These are phyloP conservation scores for Oxytorus armatus DNA, from an alignment of 2,888 invertebrate genomes.

Conservation along the genomic window DNA sequence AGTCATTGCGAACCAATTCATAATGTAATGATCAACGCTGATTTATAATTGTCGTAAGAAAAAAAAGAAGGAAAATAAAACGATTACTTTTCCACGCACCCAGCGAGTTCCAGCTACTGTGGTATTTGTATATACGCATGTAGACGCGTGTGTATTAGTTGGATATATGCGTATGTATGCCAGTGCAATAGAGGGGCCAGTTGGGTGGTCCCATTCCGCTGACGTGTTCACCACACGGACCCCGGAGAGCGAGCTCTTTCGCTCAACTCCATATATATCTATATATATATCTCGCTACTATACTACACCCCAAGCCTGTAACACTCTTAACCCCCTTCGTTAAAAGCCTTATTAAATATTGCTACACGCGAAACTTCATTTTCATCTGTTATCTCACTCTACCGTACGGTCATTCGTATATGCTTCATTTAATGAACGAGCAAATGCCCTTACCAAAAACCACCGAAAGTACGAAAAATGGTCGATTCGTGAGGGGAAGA, in stretches of 20 bases:
- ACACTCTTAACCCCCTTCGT: conserved; percentile 76
- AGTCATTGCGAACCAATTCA: conserved; percentile 26
- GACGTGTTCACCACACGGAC: conserved; percentile 82
- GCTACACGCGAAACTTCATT: conserved; percentile 79
- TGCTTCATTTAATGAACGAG: neutral
- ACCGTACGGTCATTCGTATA: conserved; percentile 48
- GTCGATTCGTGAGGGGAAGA: neutral
- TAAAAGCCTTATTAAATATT: conserved; percentile 82
- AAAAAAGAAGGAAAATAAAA: no score
- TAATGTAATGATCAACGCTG: conserved; percentile 42
- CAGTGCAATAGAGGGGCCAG: conserved; percentile 78
- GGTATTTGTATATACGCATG: conserved; percentile 41
- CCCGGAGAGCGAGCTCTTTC: conserved; percentile 73
- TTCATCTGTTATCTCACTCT: conserved; percentile 11
- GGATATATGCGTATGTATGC: conserved; percentile 74
- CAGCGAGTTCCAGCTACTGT: conserved; percentile 1
- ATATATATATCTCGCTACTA: conserved; percentile 77
- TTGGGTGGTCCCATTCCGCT: conserved; percentile 83
- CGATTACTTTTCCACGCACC: conserved; percentile 48
- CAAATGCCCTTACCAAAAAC: neutral
- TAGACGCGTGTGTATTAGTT: conserved; percentile 37
- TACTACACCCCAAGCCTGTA: conserved; percentile 79
- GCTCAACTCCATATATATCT: conserved; percentile 55
- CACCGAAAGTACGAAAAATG: neutral
- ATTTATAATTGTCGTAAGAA: conserved; percentile 48